Conservation (phyloP, 2,113 vertebrate species). For the Mobula birostris region DNA sequence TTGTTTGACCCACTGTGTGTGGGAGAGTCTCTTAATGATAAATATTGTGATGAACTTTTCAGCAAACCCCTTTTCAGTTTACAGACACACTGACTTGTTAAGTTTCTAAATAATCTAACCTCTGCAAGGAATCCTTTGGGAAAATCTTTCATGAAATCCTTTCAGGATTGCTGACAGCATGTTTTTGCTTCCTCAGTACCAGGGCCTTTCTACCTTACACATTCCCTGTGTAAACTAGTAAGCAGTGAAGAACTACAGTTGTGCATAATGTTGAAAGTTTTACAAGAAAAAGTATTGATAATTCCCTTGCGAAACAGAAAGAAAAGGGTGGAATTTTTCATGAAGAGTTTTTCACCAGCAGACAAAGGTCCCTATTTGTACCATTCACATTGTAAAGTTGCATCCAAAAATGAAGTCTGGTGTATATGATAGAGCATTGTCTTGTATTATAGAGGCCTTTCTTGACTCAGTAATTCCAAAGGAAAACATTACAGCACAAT, state of each 20-base stretch:
- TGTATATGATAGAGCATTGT: neutral
- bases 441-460: no score
- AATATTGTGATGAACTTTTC: conserved; percentile 10
- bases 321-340: neutral
- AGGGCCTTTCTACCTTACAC: neutral
- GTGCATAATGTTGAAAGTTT: neutral
- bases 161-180: neutral
- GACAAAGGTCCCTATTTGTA: neutral
- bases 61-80: neutral
- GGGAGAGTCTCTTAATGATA: neutral
- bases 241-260: neutral
- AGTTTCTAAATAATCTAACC: conserved; percentile 3
- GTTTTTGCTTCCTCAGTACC: neutral
- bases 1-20: neutral
- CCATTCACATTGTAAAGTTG: neutral
- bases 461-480: no score
- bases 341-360: neutral
- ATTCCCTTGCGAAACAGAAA: neutral
- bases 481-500: no score
- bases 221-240: neutral
- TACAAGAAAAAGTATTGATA: neutral
- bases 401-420: neutral
- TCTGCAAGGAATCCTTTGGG: neutral
- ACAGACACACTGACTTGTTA: neutral
- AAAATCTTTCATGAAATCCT: neutral